phyloP scores from a whole-genome alignment of 2,888 invertebrate species.

The Theodoxus fluviatilis region DNA sequence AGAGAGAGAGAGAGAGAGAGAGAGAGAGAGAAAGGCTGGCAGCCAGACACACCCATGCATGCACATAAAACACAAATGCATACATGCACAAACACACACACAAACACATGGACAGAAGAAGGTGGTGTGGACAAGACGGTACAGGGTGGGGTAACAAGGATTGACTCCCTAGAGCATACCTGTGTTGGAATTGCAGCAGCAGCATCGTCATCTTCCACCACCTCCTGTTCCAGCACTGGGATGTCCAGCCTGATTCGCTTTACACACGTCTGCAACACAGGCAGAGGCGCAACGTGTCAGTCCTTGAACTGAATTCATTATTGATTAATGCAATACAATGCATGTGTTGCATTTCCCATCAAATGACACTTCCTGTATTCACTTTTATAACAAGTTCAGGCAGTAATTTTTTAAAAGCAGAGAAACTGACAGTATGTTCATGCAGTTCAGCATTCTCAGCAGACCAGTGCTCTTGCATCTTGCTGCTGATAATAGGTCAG shows the following conservation, averaged over 20 bases:
- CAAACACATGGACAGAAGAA: not conserved
- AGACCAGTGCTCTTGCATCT: no score
- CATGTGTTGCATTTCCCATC: no score
- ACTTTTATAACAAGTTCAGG: not conserved
- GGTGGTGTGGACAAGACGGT: not conserved
- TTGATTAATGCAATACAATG: no score
- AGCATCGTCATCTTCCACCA: slow-evolving; percentile 41
- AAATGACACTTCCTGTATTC: no score
- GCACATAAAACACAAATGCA: not conserved
- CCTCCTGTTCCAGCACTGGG: slow-evolving; percentile 54
- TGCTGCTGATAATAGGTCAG: no score
- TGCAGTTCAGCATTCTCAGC: no score
- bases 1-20: slow-evolving; percentile 16
- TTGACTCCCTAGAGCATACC: no score
- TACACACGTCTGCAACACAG: slow-evolving; percentile 52
- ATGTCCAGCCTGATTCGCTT: slow-evolving; percentile 62
- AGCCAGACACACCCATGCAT: not conserved
- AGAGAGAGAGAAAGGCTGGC: not conserved
- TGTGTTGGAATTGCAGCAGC: no score
- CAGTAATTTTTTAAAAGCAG: not conserved
- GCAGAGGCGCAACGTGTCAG: not conserved
- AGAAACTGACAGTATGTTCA: no score
- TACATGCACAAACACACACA: slow-evolving; percentile 10
- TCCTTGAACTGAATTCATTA: not conserved
- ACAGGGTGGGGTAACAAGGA: no score